A percentile compares a stretch with the other conserved stretches of the same genome.
Conservation (phyloP, 2,888 invertebrate species). For the Abrostola tripartita region DNA sequence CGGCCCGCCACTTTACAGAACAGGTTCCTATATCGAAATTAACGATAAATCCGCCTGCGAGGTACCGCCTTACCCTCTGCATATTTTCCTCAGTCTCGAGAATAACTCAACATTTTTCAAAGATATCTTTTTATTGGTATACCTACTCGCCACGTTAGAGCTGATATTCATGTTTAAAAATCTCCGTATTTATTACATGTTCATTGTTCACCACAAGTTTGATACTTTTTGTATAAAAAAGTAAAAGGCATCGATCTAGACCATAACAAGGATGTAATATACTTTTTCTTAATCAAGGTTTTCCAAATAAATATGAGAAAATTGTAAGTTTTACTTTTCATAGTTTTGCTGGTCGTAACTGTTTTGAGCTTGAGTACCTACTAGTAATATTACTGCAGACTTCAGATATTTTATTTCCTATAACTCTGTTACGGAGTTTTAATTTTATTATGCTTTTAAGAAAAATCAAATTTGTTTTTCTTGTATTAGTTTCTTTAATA, state of each 20-base stretch:
- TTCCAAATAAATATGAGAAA: too few relatives aligned
- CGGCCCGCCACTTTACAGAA: conserved; percentile 76
- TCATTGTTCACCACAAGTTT: neutral
- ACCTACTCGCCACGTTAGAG: conserved; percentile 9
- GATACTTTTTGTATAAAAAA: neutral
- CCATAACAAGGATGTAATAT: too few relatives aligned
- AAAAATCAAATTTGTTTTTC: too few relatives aligned
- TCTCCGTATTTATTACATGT: neutral
- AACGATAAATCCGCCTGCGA: conserved; percentile 80
- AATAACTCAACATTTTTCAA: conserved; percentile 60
- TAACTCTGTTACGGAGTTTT: too few relatives aligned
- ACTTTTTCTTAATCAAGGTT: too few relatives aligned
- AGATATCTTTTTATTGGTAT: conserved; percentile 49
- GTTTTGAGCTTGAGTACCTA: too few relatives aligned
- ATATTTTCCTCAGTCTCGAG: conserved; percentile 73
- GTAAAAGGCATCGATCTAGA: neutral
- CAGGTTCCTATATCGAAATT: conserved; percentile 83
- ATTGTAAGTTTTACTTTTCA: too few relatives aligned
- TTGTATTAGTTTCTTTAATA: too few relatives aligned
- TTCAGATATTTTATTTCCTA: too few relatives aligned
- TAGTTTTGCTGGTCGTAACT: too few relatives aligned
- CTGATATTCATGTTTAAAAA: conserved; percentile 25
- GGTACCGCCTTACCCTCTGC: conserved; percentile 71
- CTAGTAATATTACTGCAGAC: too few relatives aligned
- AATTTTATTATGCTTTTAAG: too few relatives aligned